phyloP scores from a whole-genome alignment of 2,888 invertebrate genomes.

The Spodoptera picta region DNA sequence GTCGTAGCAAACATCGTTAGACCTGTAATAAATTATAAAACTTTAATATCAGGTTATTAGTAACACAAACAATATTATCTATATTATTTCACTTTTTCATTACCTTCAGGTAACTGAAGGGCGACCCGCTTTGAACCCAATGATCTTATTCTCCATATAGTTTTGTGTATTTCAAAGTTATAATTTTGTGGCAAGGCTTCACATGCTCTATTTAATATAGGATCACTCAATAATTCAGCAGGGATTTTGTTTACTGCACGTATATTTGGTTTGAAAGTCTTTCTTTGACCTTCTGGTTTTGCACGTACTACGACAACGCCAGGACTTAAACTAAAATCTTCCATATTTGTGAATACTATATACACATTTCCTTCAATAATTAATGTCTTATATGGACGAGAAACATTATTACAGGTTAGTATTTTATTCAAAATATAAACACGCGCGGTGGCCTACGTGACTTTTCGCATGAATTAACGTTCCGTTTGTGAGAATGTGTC shows the following conservation, averaged over 20 bases:
- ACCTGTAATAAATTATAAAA: conserved; percentile 75
- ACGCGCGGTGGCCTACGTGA: conserved; percentile 86
- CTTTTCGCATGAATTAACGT: conserved; percentile 72
- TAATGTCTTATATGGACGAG: not conserved
- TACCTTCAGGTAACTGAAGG: conserved; percentile 98
- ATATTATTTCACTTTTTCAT: not conserved
- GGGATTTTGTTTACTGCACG: conserved; percentile 94
- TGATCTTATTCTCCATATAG: conserved; percentile 97
- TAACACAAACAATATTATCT: not conserved
- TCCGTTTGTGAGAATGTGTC: conserved; percentile 47
- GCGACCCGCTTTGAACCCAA: conserved; percentile 96
- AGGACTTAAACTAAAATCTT: conserved; percentile 72
- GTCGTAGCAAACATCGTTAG: conserved; percentile 97
- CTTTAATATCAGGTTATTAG: not conserved
- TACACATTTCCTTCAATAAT: conserved; percentile 24
- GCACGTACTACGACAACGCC: conserved; percentile 92
- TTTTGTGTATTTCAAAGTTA: conserved; percentile 99
- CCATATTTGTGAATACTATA: conserved; percentile 65
- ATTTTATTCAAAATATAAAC: conserved; percentile 73
- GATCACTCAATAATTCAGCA: conserved; percentile 93
- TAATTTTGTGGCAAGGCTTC: conserved; percentile 96
- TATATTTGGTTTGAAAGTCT: conserved; percentile 93
- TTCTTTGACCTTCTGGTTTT: conserved; percentile 91
- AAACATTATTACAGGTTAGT: conserved; percentile 60
- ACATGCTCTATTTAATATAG: conserved; percentile 91